Conservation (phyloP, 2,888 invertebrate genomes). For the Tanypteryx hageni region DNA sequence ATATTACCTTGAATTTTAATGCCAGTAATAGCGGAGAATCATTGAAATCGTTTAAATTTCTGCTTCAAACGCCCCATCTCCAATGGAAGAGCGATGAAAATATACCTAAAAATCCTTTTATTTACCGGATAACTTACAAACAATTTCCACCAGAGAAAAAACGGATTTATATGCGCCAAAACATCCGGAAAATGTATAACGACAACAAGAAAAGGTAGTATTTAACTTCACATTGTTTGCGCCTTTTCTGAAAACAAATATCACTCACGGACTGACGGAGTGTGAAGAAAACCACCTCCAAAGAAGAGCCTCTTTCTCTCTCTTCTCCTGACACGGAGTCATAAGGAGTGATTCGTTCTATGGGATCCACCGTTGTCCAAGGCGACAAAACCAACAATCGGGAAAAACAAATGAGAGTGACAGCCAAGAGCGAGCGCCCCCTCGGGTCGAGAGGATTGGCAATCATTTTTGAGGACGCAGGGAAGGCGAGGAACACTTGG, state of each 20-base stretch:
- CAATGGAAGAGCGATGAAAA: not conserved
- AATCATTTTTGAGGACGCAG: not conserved
- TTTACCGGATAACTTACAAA: not conserved
- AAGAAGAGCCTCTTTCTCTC: not conserved
- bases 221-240: constrained; percentile 6
- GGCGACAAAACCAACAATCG: constrained; percentile 15
- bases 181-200: not conserved
- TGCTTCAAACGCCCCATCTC: no score
- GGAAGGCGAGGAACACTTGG: not conserved
- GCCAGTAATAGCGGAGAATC: no score
- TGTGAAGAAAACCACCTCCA: constrained; percentile 22
- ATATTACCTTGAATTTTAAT: no score
- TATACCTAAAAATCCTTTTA: not conserved
- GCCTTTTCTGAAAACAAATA: constrained; percentile 13
- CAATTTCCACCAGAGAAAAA: not conserved
- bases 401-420: constrained; percentile 18
- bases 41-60: no score
- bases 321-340: not conserved
- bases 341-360: not conserved
- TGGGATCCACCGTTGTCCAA: not conserved
- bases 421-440: not conserved
- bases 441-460: not conserved
- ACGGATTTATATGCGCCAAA: not conserved
- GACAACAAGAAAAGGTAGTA: not conserved
- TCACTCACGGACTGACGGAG: not conserved